Percentiles rank a stretch among this genome's conserved stretches.
phyloP scores from a whole-genome alignment of 2,888 invertebrate species.

The Drosophila fungiperda region DNA sequence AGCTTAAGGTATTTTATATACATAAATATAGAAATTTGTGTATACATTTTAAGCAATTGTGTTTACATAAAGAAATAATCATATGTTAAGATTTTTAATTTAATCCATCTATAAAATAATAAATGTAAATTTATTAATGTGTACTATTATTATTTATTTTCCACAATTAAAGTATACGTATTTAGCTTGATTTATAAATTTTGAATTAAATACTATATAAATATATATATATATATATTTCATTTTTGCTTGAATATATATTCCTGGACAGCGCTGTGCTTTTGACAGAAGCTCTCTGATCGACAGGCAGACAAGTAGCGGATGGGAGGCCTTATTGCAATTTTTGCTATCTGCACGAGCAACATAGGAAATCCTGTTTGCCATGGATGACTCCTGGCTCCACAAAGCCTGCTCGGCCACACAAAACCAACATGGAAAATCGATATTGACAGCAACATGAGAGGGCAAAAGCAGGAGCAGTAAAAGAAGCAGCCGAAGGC shows the following conservation, averaged over 20 bases:
- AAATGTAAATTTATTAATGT: background rate
- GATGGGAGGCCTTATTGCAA: constrained; percentile 27
- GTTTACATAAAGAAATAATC: background rate
- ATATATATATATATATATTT: background rate
- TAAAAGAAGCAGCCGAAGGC: background rate
- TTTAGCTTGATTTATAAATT: background rate
- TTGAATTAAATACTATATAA: background rate
- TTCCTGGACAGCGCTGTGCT: constrained; percentile 13
- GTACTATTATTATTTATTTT: background rate
- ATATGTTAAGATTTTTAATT: background rate
- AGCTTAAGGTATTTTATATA: background rate
- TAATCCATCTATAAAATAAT: background rate
- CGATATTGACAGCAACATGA: constrained; percentile 61
- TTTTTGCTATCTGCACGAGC: constrained; percentile 54
- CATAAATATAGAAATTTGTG: background rate
- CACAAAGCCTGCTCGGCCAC: constrained; percentile 18
- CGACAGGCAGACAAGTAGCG: constrained; percentile 16
- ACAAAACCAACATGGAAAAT: constrained; percentile 60
- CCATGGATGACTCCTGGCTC: constrained; percentile 30
- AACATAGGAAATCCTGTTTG: constrained; percentile 68
- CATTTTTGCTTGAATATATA: background rate
- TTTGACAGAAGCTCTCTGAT: constrained; percentile 35
- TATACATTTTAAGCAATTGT: background rate
- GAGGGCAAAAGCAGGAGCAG: constrained; percentile 21
- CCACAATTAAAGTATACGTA: background rate